Evolutionary conservation across 2,888 invertebrate genomes (phyloP).

Genomic region (Drosophila buzzatii): DNA sequence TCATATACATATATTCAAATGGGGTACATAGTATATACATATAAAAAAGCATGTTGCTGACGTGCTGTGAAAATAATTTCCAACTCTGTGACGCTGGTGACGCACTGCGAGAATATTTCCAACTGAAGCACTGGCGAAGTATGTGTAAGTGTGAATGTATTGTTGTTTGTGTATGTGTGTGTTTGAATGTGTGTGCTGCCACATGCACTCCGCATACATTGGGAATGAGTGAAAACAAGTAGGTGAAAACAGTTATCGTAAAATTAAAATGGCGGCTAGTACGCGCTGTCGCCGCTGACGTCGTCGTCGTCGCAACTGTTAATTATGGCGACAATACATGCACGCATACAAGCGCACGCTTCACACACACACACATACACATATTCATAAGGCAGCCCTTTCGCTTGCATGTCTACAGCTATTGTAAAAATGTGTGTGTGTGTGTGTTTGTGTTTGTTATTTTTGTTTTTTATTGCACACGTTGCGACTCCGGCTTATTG

Average conservation of each 20-base stretch:
- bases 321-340: conserved; percentile 79
- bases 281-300: conserved; percentile 70
- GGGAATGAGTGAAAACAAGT: conserved; percentile 55
- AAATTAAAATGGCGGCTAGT: conserved; percentile 80
- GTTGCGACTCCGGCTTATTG: conserved; percentile 61
- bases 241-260: conserved; percentile 82
- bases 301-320: conserved; percentile 52
- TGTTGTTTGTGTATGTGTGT: conserved; percentile 8
- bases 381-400: conserved; percentile 26
- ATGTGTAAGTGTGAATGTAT: not conserved
- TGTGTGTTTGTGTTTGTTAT: conserved; percentile 8
- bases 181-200: conserved; percentile 18
- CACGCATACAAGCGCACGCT: conserved; percentile 54
- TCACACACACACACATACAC: conserved; percentile 36
- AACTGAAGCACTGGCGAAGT: not conserved
- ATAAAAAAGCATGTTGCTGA: conserved; percentile 37
- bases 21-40: conserved; percentile 2
- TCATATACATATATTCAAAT: conserved; percentile 6
- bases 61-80: conserved; percentile 50
- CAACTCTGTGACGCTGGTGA: conserved; percentile 42
- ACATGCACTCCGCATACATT: conserved; percentile 44
- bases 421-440: conserved; percentile 7
- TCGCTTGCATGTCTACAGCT: conserved; percentile 52
- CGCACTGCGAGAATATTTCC: conserved; percentile 52
- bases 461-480: conserved; percentile 64